Percentiles rank a stretch among this genome's conserved stretches.
These are phyloP conservation scores for Myxocyprinus asiaticus DNA, from an alignment of 2,113 vertebrate genomes.

Conservation along the genomic window DNA sequence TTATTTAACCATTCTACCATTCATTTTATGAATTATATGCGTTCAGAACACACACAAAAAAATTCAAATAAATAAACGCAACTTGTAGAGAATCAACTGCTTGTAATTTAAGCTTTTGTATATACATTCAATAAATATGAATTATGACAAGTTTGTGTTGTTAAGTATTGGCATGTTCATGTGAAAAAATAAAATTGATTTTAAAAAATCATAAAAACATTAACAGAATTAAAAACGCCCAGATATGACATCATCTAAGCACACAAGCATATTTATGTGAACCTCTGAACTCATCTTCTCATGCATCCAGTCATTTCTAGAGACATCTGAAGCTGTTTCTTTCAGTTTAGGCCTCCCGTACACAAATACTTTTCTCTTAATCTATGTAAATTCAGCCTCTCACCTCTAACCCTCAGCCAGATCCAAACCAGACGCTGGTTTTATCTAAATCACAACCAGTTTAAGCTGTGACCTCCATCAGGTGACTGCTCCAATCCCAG, in stretches of 20 bases:
- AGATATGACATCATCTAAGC: background rate
- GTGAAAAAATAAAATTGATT: too few relatives aligned
- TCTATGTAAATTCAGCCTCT: conserved; percentile 37
- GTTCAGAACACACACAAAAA: too few relatives aligned
- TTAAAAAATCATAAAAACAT: background rate
- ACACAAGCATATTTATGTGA: conserved; percentile 11
- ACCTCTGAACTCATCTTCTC: conserved; percentile 40
- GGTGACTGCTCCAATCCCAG: conserved; percentile 40
- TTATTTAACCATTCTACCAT: too few relatives aligned
- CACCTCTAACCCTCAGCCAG: conserved; percentile 48
- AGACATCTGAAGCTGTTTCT: conserved; percentile 38
- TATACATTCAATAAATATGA: too few relatives aligned
- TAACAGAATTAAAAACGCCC: background rate
- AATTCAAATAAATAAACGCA: too few relatives aligned
- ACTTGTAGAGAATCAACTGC: too few relatives aligned
- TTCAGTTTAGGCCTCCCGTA: conserved; percentile 23
- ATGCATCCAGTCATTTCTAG: conserved; percentile 30
- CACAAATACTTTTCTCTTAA: conserved; percentile 47
- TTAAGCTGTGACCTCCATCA: conserved; percentile 52
- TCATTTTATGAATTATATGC: too few relatives aligned
- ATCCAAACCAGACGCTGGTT: conserved; percentile 54
- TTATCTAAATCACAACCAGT: conserved; percentile 49
- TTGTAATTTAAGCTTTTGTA: too few relatives aligned
- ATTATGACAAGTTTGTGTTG: too few relatives aligned
- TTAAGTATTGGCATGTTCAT: too few relatives aligned